Evolutionary conservation across 2,888 invertebrate genomes (phyloP).

Genomic region (Gastracanthus pulcherrimus): DNA sequence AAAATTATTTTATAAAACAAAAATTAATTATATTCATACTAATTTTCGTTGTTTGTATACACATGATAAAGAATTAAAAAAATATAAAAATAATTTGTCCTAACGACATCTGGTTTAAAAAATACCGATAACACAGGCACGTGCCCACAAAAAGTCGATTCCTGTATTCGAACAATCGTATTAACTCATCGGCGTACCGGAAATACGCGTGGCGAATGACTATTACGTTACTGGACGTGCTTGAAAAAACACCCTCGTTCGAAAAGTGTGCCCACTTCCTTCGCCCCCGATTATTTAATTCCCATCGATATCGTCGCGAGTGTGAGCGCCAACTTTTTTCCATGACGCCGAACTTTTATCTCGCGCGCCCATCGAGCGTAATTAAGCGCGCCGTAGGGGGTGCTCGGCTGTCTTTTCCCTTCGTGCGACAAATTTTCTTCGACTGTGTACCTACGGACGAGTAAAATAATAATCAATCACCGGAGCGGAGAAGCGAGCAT

Average conservation of each 20-base stretch:
- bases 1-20: too few species aligned
- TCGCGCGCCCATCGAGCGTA: neutral
- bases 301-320: neutral
- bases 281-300: neutral
- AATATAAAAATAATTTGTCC: too few species aligned
- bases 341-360: conserved; percentile 29
- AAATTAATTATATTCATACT: too few species aligned
- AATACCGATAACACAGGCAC: neutral
- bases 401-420: neutral
- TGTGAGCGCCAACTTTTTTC: conserved; percentile 1
- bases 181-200: neutral
- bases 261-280: neutral
- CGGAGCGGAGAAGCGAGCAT: neutral
- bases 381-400: neutral
- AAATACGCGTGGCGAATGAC: conserved; percentile 15
- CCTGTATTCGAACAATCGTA: neutral
- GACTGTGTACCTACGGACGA: neutral
- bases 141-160: neutral
- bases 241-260: neutral
- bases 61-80: too few species aligned
- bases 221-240: neutral
- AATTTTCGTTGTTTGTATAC: too few species aligned
- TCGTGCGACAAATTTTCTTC: conserved; percentile 11
- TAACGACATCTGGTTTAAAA: too few species aligned
- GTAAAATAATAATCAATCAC: conserved; percentile 8